Percentiles rank a stretch among this genome's conserved stretches.
These are phyloP conservation scores for Hyperoplus lanceolatus DNA, from an alignment of 2,797 vertebrate genomes.

Conservation along the genomic window DNA sequence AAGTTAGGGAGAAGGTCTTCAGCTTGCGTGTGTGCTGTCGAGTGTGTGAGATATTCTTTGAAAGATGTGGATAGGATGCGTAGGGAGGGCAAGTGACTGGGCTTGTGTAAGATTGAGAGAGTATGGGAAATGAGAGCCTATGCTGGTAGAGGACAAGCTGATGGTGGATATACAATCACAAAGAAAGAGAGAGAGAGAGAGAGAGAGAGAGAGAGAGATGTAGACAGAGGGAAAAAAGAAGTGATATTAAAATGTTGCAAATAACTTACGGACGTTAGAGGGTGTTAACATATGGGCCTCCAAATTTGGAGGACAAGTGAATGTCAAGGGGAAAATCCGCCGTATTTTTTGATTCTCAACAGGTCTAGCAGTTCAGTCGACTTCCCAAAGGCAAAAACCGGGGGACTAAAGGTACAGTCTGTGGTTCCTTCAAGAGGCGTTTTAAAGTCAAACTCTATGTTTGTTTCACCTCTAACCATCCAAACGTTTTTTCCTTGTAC, in stretches of 20 bases:
- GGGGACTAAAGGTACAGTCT: background rate
- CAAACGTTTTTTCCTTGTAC: background rate
- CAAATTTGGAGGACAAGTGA: slow-evolving; percentile 33
- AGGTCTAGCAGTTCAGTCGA: slow-evolving; percentile 10
- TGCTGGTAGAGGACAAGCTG: slow-evolving; percentile 66
- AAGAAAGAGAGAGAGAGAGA: slow-evolving; percentile 55
- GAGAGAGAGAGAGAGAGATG: slow-evolving; percentile 53
- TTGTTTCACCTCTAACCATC: background rate
- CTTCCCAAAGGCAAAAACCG: background rate
- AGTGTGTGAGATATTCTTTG: slow-evolving; percentile 38
- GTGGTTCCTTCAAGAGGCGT: background rate
- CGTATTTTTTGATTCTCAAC: background rate
- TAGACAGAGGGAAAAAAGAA: slow-evolving; percentile 34
- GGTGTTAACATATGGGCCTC: slow-evolving; percentile 36
- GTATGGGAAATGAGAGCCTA: slow-evolving; percentile 53
- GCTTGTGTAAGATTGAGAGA: slow-evolving; percentile 58
- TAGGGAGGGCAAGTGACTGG: slow-evolving; percentile 37
- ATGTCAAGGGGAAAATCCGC: slow-evolving; percentile 39
- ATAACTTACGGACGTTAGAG: slow-evolving; percentile 31
- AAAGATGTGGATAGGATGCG: slow-evolving; percentile 49
- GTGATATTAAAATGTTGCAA: slow-evolving; percentile 54
- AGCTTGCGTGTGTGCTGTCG: background rate
- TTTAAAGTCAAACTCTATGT: background rate
- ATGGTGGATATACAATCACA: slow-evolving; percentile 74
- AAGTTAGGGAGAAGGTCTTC: too few species aligned